These are phyloP conservation scores for Dryadula phaetusa DNA, from an alignment of 2,888 invertebrate genomes.

Conservation along the genomic window DNA sequence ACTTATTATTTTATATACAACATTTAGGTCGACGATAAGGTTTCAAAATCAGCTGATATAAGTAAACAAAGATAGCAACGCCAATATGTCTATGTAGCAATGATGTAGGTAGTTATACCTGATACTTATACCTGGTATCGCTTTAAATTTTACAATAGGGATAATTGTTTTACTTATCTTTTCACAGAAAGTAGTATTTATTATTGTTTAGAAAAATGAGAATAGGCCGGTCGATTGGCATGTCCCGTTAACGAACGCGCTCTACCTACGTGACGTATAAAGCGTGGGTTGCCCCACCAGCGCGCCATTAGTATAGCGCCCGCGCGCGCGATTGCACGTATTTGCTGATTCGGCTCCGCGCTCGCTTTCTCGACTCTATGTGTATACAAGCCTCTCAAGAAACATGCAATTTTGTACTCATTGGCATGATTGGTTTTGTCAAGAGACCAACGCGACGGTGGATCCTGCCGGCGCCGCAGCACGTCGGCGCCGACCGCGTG, in stretches of 20 bases:
- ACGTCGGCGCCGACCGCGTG: slow-evolving; percentile 75
- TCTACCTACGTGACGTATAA: slow-evolving; percentile 81
- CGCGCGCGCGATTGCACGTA: slow-evolving; percentile 82
- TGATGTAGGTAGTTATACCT: not conserved
- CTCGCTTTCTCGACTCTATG: slow-evolving; percentile 80
- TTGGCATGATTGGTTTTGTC: slow-evolving; percentile 78
- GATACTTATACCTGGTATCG: slow-evolving; percentile 1
- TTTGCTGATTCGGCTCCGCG: slow-evolving; percentile 70
- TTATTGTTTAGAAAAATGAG: slow-evolving; percentile 81
- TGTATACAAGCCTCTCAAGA: slow-evolving; percentile 75
- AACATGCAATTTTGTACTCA: slow-evolving; percentile 80
- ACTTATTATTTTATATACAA: slow-evolving; percentile 13
- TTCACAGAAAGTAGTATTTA: slow-evolving; percentile 61
- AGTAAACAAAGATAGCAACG: slow-evolving; percentile 66
- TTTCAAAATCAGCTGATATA: slow-evolving; percentile 69
- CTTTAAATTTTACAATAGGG: slow-evolving; percentile 37
- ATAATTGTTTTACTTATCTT: slow-evolving; percentile 52
- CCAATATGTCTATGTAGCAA: not conserved
- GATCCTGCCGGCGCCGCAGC: slow-evolving; percentile 72
- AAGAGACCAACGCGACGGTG: slow-evolving; percentile 78
- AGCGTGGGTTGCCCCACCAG: slow-evolving; percentile 80
- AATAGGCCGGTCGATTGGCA: slow-evolving; percentile 81
- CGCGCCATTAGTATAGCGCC: slow-evolving; percentile 80
- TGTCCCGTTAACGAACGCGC: slow-evolving; percentile 81
- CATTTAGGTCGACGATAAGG: slow-evolving; percentile 18